Evolutionary conservation across 2,113 vertebrate species (phyloP), one percentile per base, ranked within the genome.

Genomic region (Sebastes fasciatus): DNA sequence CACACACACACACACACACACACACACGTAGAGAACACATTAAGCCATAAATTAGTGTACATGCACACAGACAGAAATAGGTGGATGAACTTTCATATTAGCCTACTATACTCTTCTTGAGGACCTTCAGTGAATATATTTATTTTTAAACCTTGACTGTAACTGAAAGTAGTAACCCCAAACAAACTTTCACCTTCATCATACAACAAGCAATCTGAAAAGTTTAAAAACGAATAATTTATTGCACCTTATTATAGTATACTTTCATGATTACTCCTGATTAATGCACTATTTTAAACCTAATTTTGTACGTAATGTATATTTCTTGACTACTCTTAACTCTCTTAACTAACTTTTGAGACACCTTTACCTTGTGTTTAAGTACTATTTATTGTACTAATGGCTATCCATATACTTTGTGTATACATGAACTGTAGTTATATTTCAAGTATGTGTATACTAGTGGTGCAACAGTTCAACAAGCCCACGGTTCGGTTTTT

Each of bases 1-100:
- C 54, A 62, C 54, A 48, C 8, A 64, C 54, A 62, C 45, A 57
- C 23, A 55, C 6, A 72, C n/a, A 74, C 60, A 83, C 13, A 64
- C 73, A 43, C 7, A 66, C 64, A 10, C 11, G n/a, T n/a, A n/a
- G n/a, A n/a, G n/a, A n/a, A 34, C 8, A 64, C 54, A 62, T 19
- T 45, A 1, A 57, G 48, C 6, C 23, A 60, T 68, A 12, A 48
- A 61, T 26, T 34, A 52, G 26, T 17, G 42, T 16, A 16, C 54
- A 2, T 9, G 9, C 1, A 58, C 17, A 48, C 54, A 61, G 1
- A 54, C 8, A 69, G 6, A 62, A 4, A 64, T 1, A 57, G 52
- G 12, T 6, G 8, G 40, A 42, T 65, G 8, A 45, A 55, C 17
- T 48, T 49, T 61, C 10, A 34, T 40, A 34, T 48, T 49, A 26